Evolutionary conservation across 2,888 invertebrate species (phyloP).

Genomic region (Acrobasis repandana): DNA sequence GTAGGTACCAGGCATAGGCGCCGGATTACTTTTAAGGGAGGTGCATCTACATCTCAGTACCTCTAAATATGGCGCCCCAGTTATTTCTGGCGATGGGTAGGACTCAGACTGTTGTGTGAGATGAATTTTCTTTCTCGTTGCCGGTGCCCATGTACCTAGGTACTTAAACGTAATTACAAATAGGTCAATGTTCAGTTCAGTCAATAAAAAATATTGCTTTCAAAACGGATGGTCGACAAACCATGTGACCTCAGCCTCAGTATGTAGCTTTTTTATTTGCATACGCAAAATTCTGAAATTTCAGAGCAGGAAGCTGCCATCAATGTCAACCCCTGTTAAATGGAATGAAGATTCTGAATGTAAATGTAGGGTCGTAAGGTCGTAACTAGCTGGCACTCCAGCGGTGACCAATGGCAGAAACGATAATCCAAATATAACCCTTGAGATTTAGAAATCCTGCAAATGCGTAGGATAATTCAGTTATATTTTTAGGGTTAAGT

Average conservation of each 20-base stretch:
- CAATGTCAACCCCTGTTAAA: constrained; percentile 37
- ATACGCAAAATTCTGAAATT: constrained; percentile 34
- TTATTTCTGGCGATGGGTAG: too few relatives aligned
- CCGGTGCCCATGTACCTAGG: too few relatives aligned
- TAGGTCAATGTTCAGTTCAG: too few relatives aligned
- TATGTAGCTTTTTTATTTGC: not conserved
- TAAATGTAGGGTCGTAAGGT: constrained; percentile 32
- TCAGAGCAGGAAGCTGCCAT: constrained; percentile 34
- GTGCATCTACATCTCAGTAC: too few relatives aligned
- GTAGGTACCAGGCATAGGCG: too few relatives aligned
- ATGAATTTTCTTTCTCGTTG: too few relatives aligned
- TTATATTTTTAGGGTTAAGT: not conserved
- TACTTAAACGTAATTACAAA: too few relatives aligned
- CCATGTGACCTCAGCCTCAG: not conserved
- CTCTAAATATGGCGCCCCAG: too few relatives aligned
- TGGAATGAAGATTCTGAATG: constrained; percentile 42
- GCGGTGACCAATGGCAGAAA: constrained; percentile 32
- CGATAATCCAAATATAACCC: constrained; percentile 53
- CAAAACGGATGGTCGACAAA: too few relatives aligned
- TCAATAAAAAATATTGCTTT: too few relatives aligned
- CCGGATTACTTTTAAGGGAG: too few relatives aligned
- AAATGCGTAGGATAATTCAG: constrained; percentile 24
- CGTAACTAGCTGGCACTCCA: constrained; percentile 26
- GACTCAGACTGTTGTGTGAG: too few relatives aligned
- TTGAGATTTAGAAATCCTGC: constrained; percentile 44